Evolutionary conservation across 2,797 vertebrate species (phyloP), one percentile per base, ranked within the genome.

Genomic region (Crenuchus spilurus): DNA sequence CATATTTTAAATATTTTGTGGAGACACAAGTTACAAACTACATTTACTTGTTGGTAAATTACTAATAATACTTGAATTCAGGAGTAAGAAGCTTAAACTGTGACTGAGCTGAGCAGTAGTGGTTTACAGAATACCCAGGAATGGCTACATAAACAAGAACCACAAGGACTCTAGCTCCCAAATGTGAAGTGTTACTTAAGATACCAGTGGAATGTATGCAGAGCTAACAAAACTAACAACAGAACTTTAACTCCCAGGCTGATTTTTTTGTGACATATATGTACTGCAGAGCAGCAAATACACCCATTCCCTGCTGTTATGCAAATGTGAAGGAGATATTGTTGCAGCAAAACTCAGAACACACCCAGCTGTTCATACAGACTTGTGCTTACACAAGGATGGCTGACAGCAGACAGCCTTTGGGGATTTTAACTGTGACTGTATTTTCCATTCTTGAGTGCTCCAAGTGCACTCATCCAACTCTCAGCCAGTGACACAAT

Each of bases 281-380:
- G 57, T 60, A 65, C 60, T 80, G 70, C 13, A 48, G 77, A 72
- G 46, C 54, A 46, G 72, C 70, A 73, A 49, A 69, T 44, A 28
- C 26, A 44, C 22, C 37, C 31, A 8, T 58, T 61, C 10, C 74
- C 39, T 57, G 52, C 68, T 31, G 52, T 35, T 60, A 37, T 57
- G 76, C 28, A 48, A 31, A 42, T 22, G 66, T 33, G 39, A 55
- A 46, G n/a, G 26, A 78, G 79, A 80, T 75, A 63, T 41, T 31
- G 42, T 41, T 31, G 42, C 51, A 85, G 75, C 54, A 54, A 58
- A 33, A 72, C 69, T 41, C 51, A 83, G 76, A 75, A 82, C 76
- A 79, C 55, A 70, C 77, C 76, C 90, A 83, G 87, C 88, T 90
- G 89, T 85, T 85, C 87, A 90, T 84, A 89, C 72, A 86, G 58